phyloP scores from a whole-genome alignment of 2,113 vertebrate species.

The Elephas maximus region DNA sequence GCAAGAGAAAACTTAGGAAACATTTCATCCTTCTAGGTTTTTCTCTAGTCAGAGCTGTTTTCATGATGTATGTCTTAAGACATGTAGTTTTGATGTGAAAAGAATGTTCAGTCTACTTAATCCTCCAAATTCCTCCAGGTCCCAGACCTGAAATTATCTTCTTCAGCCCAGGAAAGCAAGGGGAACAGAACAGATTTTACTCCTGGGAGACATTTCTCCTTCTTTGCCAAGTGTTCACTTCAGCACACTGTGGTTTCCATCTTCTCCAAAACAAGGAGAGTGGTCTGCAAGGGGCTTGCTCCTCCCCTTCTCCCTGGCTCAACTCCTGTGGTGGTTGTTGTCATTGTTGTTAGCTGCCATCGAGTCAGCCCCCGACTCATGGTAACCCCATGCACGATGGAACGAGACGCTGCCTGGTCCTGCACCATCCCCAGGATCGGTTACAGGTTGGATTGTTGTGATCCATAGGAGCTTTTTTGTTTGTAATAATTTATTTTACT shows the following conservation, averaged over 20 bases:
- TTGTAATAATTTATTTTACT: too few relatives aligned
- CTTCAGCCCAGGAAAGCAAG: constrained; percentile 14
- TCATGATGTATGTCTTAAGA: constrained; percentile 24
- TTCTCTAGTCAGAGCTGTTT: neutral
- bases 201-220: neutral
- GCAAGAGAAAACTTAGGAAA: neutral
- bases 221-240: neutral
- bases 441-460: too few relatives aligned
- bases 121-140: constrained; percentile 32
- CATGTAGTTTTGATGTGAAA: neutral
- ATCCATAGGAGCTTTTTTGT: too few relatives aligned
- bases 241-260: neutral
- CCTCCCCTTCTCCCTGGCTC: neutral
- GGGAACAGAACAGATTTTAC: constrained; percentile 9
- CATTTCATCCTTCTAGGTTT: neutral
- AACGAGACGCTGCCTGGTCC: too few relatives aligned
- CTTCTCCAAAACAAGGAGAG: neutral
- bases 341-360: too few relatives aligned
- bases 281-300: neutral
- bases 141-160: neutral
- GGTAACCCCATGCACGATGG: too few relatives aligned
- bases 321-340: neutral
- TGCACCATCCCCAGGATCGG: too few relatives aligned
- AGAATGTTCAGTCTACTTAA: neutral
- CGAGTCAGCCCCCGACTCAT: too few relatives aligned